Percentiles rank a stretch among this genome's conserved stretches.
Conservation (phyloP, 2,113 vertebrate genomes). For the Speoplatyrhinus poulsoni region DNA sequence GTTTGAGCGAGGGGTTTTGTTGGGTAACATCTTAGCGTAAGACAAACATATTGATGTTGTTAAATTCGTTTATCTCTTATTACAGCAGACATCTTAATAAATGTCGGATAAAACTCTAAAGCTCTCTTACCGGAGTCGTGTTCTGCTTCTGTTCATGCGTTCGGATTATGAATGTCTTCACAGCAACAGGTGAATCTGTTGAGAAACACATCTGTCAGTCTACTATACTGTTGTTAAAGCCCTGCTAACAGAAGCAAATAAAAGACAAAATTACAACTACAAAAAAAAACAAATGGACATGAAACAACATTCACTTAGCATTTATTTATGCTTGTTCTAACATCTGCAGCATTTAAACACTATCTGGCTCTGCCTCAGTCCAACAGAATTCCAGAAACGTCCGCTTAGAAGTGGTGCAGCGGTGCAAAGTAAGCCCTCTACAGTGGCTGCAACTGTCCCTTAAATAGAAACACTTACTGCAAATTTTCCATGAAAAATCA, state of each 20-base stretch:
- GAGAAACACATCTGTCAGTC: constrained; percentile 14
- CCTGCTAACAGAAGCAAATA: background rate
- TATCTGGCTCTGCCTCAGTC: background rate
- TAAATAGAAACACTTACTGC: background rate
- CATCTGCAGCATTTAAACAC: background rate
- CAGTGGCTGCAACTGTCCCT: background rate
- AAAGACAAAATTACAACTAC: background rate
- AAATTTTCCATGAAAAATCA: constrained; percentile 11
- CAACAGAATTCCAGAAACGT: background rate
- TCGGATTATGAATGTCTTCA: constrained; percentile 15
- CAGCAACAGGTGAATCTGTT: constrained; percentile 26
- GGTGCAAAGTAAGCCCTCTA: background rate
- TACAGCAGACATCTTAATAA: background rate
- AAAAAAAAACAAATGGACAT: background rate
- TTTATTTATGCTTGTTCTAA: background rate
- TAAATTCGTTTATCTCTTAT: background rate
- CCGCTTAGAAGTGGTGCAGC: background rate
- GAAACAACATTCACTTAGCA: background rate
- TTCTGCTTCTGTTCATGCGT: constrained; percentile 39
- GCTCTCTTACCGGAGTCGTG: constrained; percentile 44
- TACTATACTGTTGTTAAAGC: no score
- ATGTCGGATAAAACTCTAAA: background rate
- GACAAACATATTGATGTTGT: no score
- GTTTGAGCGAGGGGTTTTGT: constrained; percentile 1
- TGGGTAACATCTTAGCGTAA: no score